phyloP scores from a whole-genome alignment of 2,888 invertebrate genomes.

The Punctoribates punctum region DNA sequence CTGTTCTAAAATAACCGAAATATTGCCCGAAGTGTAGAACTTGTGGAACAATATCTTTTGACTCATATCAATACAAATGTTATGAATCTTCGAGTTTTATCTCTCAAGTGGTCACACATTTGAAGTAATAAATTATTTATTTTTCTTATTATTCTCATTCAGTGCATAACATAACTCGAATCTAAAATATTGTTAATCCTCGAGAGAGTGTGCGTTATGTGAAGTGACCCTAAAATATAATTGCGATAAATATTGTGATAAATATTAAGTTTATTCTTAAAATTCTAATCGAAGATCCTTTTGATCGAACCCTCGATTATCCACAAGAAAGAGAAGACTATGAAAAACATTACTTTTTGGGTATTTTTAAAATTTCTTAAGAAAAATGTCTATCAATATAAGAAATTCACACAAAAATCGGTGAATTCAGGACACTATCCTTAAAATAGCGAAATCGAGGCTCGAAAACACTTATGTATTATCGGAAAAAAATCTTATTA shows the following conservation, averaged over 20 bases:
- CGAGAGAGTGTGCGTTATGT: background rate
- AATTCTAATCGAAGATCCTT: background rate
- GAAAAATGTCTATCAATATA: background rate
- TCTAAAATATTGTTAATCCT: background rate
- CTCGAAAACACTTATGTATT: background rate
- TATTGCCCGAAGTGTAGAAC: no score
- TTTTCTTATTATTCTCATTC: conserved; percentile 3
- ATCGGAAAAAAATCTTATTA: background rate
- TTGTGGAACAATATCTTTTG: background rate
- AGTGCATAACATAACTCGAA: background rate
- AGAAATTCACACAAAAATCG: background rate
- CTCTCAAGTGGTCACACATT: background rate
- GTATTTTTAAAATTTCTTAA: no score
- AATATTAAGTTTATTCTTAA: background rate
- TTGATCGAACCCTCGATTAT: conserved; percentile 1
- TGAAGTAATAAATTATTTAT: conserved; percentile 5
- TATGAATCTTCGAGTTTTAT: background rate
- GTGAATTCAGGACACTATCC: conserved; percentile 3
- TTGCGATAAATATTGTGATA: conserved; percentile 15
- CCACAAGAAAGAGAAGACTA: no score
- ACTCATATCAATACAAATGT: background rate
- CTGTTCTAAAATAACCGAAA: no score
- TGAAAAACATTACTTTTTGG: no score
- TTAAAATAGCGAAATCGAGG: background rate
- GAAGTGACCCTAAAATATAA: conserved; percentile 17